Conservation (phyloP, 1,140 invertebrate species). For the Pentalonia nigronervosa region DNA sequence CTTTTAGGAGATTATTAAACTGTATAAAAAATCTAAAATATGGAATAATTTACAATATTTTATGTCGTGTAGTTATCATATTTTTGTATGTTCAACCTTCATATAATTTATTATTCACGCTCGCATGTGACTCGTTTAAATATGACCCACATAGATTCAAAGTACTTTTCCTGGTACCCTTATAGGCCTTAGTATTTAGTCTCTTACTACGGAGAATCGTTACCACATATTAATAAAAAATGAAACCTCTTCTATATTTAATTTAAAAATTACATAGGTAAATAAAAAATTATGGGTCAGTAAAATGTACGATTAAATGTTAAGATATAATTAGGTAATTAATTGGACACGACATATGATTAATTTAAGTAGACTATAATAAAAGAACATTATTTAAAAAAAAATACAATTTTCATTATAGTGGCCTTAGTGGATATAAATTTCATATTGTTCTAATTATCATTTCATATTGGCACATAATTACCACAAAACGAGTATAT, state of each 20-base stretch:
- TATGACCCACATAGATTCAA: slow-evolving; percentile 4
- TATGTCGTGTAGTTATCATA: not conserved
- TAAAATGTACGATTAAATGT: not conserved
- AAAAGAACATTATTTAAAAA: not conserved
- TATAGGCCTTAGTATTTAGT: not conserved
- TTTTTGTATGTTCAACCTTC: slow-evolving; percentile 15
- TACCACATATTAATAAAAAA: not conserved
- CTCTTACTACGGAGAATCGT: not conserved
- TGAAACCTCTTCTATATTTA: not conserved
- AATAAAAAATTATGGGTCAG: not conserved
- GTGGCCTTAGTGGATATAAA: not conserved
- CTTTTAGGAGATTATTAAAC: slow-evolving; percentile 11
- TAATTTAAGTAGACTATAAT: not conserved
- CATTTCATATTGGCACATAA: not conserved
- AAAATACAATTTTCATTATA: not conserved
- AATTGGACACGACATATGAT: not conserved
- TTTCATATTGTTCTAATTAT: not conserved
- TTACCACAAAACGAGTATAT: too few relatives aligned
- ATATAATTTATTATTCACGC: slow-evolving; percentile 7
- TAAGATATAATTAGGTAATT: not conserved
- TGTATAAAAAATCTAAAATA: slow-evolving; percentile 12
- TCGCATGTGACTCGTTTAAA: slow-evolving; percentile 6
- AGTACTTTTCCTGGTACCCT: not conserved
- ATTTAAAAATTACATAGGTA: not conserved
- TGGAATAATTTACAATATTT: slow-evolving; percentile 31